phyloP scores from a whole-genome alignment of 1,140 invertebrate species.

The Eriosoma lanigerum region DNA sequence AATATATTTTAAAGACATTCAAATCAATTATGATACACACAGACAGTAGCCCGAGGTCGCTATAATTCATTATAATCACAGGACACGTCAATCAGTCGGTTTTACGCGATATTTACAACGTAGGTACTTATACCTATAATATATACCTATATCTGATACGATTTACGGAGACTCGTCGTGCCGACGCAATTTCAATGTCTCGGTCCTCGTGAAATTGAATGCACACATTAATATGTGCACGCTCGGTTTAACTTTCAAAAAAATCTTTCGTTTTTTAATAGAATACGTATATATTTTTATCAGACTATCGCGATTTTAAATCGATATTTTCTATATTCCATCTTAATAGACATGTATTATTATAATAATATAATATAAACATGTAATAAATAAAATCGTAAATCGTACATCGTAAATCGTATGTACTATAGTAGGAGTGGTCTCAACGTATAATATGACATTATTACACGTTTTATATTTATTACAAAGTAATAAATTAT shows the following conservation, averaged over 20 bases:
- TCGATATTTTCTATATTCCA: not conserved
- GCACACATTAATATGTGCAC: not conserved
- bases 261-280: not conserved
- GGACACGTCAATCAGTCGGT: conserved; percentile 28
- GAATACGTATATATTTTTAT: not conserved
- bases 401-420: not conserved
- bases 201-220: not conserved
- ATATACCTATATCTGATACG: no score
- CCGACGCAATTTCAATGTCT: not conserved
- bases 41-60: not conserved
- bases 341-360: not conserved
- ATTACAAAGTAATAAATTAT: not conserved
- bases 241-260: conserved; percentile 2
- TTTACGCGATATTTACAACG: conserved; percentile 26
- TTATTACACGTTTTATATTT: conserved; percentile 17
- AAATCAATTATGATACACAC: conserved; percentile 10
- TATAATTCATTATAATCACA: conserved; percentile 39
- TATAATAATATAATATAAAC: not conserved
- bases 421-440: not conserved
- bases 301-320: not conserved
- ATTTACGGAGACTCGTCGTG: not conserved
- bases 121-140: no score
- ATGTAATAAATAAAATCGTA: conserved; percentile 15
- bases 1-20: not conserved
- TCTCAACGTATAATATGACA: conserved; percentile 6